Base-by-base conservation (phyloP, 1,140 invertebrate species). In the Drosophila equinoxialis region DNA sequence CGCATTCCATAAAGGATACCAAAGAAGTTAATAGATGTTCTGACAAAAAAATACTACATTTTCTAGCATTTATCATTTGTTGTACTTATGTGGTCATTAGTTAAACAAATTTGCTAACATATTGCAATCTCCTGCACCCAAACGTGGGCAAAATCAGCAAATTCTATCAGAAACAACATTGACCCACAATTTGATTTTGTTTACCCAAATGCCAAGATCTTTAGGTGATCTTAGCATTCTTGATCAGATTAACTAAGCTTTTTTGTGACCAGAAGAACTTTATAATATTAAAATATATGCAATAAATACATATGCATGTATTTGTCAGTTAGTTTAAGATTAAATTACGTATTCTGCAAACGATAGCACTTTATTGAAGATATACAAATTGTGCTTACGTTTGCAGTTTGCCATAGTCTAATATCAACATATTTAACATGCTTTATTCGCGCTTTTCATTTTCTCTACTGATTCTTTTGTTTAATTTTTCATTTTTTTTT, bases 1-100 rank as follows among this genome's bases (percentile, higher is more conserved):
- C 17, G 83, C 82, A 86, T 86, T 51, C 17, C 8, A 51, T 51
- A 20, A 11, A 20, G 3, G 45, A 23, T 23, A 23, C 23, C 20
- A 20, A 8, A 3, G 1, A 20, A 23, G 11, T 8, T 17, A 51
- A 51, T 51, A 23, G 17, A 17, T 11, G 6, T 20, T 17, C 4
- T 20, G 20, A n/a, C 10, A 10, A 23, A 20, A 10, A 20, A 51
- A 51, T 51, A 23, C 3, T 14, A 51, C 10, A 10, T 23, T 20
- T 23, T 23, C 17, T 23, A 11, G 3, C 45, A 51, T 51, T 51
- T 51, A 51, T 51, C 45, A 51, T 51, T 51, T 51, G 17, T 51
- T 51, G 45, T 23, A n/a, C 17, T 51, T 23, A 51, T 51, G 8
- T 51, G 45, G 45, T 51, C 45, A 51, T 51, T 51, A 51, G 45